Conservation (phyloP, 2,797 vertebrate species). For the Ciconia nigra region DNA sequence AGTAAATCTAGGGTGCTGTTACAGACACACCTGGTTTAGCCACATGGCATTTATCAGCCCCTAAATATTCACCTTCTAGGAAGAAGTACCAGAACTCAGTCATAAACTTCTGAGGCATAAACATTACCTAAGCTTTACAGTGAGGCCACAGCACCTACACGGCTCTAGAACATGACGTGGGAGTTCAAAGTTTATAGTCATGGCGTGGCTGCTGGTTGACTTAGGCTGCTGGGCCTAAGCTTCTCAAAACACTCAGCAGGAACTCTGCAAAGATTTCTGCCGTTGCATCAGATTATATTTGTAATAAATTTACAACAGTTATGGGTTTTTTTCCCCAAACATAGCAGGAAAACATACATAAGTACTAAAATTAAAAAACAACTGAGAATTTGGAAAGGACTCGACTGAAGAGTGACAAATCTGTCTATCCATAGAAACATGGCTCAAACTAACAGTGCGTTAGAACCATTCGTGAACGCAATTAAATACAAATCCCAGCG, state of each 20-base stretch:
- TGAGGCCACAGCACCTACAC: fast-evolving
- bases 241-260: background rate
- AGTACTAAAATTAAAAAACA: background rate
- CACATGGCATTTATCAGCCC: background rate
- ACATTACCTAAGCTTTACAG: background rate
- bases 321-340: background rate
- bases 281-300: background rate
- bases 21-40: background rate
- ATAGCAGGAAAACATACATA: fast-evolving
- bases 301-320: background rate
- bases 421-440: background rate
- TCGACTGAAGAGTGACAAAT: background rate
- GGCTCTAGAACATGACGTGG: background rate
- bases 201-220: background rate
- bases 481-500: background rate
- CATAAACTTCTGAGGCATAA: background rate
- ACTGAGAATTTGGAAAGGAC: background rate
- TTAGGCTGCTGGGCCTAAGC: background rate
- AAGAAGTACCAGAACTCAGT: background rate
- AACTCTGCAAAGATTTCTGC: background rate
- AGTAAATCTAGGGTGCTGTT: background rate
- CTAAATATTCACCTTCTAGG: background rate
- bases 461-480: background rate
- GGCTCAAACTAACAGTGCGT: fast-evolving
- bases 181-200: background rate